Evolutionary conservation across 2,113 vertebrate species (phyloP), one percentile per base, ranked within the genome.

Genomic region (Urocitellus parryii): DNA sequence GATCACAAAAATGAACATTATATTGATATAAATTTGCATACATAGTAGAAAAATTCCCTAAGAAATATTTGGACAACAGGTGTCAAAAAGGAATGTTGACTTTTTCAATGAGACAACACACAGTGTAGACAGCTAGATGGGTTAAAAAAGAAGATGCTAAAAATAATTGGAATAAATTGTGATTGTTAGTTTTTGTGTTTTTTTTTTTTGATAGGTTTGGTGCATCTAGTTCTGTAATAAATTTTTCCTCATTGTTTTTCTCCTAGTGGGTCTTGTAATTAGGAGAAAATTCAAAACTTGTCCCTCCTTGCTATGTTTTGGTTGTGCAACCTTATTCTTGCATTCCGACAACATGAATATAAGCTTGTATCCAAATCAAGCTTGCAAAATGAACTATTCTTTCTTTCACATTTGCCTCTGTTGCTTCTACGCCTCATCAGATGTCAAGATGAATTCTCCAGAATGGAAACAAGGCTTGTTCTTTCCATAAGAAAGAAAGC

Each of bases 401-500:
- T 91, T 72, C 70, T 91, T 94, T 95, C 56, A 90, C 17, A 95
- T 86, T 96, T 85, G 53, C 25, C 61, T 92, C 53, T 87, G 42
- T 67, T 83, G 61, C n/a, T 34, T 72, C 53, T 14, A 39, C 77
- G 65, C 37, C 34, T 94, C 58, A 79, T 74, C 79, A 88, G 42
- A 96, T 83, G 70, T 94, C 85, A 91, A 48, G 51, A 89, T 80
- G 67, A 82, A 95, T 87, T 95, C 61, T 65, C 65, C 32, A 73
- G 8, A n/a, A 22, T 91, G 29, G 77, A 53, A 81, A 90, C 53
- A 90, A 96, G 42, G 22, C 72, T 97, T 97, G 76, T 97, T 96
- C 74, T 96, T 97, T 96, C 65, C 91, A 96, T 18, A 95, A 98
- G 98, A 98, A 98, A 98, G 97, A 81, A 95, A 81, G 39, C 87